Evolutionary conservation across 2,113 vertebrate species (phyloP).

Genomic region (Perca flavescens): DNA sequence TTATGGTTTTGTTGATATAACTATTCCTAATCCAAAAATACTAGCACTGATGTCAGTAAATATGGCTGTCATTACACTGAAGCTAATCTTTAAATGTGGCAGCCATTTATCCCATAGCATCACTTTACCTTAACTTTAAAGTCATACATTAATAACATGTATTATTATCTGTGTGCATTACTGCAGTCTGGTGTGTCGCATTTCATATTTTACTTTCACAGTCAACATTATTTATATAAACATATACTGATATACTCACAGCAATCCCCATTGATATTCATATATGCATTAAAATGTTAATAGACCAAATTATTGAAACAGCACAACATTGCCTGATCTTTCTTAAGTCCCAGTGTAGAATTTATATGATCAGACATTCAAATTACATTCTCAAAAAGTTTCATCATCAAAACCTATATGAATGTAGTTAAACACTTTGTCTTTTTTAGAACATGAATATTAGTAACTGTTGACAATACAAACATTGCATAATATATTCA

Average conservation of each 20-base stretch:
- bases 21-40: background rate
- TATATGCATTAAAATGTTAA: slow-evolving; percentile 67
- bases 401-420: slow-evolving; percentile 1
- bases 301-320: slow-evolving; percentile 48
- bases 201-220: slow-evolving; percentile 42
- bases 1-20: background rate
- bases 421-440: background rate
- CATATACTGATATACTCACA: slow-evolving; percentile 34
- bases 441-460: background rate
- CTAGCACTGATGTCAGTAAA: background rate
- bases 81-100: background rate
- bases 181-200: slow-evolving; percentile 21
- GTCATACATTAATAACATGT: background rate
- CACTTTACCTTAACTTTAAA: background rate
- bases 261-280: slow-evolving; percentile 54
- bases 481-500: background rate
- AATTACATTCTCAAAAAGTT: slow-evolving; percentile 26
- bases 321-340: slow-evolving; percentile 34
- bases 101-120: background rate
- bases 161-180: background rate
- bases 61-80: background rate
- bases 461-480: background rate
- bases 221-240: slow-evolving; percentile 29
- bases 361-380: slow-evolving; percentile 21
- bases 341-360: slow-evolving; percentile 23